These are phyloP conservation scores for Actinia tenebrosa DNA, from an alignment of 64 coral and sea anemone genomes.

Conservation along the genomic window DNA sequence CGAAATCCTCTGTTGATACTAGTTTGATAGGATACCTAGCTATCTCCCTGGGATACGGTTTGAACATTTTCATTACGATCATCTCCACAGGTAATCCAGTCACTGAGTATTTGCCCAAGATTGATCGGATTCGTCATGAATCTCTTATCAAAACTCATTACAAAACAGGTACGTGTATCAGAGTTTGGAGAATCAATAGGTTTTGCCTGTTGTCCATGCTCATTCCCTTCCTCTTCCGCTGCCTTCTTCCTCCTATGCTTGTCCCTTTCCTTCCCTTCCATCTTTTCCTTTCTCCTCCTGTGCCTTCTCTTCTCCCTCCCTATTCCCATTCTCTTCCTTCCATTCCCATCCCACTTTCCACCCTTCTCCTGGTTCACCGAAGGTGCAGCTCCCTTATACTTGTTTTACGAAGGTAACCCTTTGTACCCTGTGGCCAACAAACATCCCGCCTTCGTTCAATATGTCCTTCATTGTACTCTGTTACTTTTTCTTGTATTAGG, in stretches of 20 bases:
- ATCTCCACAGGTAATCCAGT: constrained; percentile 88
- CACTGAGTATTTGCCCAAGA: constrained; percentile 92
- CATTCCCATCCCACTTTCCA: not conserved
- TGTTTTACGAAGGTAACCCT: too few species aligned
- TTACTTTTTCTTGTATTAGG: constrained; percentile 34
- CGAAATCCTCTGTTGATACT: too few species aligned
- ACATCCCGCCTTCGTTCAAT: too few species aligned
- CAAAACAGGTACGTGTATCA: constrained; percentile 70
- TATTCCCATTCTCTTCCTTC: not conserved
- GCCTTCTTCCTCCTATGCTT: not conserved
- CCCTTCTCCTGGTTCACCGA: too few species aligned
- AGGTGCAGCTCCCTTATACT: too few species aligned
- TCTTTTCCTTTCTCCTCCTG: not conserved
- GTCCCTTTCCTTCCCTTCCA: not conserved
- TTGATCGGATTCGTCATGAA: constrained; percentile 96
- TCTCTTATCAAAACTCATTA: constrained; percentile 96
- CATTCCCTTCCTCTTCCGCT: not conserved
- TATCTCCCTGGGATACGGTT: too few species aligned
- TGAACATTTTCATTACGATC: not conserved
- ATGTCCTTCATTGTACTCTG: not conserved
- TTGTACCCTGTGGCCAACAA: too few species aligned
- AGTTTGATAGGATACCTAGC: too few species aligned
- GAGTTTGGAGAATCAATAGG: not conserved
- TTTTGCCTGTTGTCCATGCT: not conserved
- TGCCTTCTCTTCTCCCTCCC: not conserved